Conservation (phyloP, 2,888 invertebrate species). For the Microctonus aethiopoides region DNA sequence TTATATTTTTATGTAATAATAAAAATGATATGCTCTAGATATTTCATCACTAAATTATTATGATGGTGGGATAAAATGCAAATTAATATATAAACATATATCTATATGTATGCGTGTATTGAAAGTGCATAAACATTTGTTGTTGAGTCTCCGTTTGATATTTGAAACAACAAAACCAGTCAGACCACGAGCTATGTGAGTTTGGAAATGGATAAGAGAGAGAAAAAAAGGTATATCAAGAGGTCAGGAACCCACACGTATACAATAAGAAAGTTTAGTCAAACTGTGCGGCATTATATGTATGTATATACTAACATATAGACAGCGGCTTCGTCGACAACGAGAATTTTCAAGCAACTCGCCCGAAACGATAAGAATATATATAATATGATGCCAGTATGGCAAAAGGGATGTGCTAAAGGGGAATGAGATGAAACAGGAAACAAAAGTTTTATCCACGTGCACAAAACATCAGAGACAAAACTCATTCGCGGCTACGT, state of each 20-base stretch:
- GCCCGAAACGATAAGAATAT: slow-evolving; percentile 49
- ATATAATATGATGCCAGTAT: slow-evolving; percentile 46
- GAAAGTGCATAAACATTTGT: not conserved
- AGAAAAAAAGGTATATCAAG: slow-evolving; percentile 8
- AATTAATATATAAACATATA: no score
- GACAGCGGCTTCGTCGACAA: slow-evolving; percentile 15
- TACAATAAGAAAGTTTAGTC: slow-evolving; percentile 26
- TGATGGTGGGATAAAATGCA: no score
- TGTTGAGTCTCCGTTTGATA: slow-evolving; percentile 44
- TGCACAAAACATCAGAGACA: slow-evolving; percentile 17
- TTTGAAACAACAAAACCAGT: slow-evolving; percentile 45
- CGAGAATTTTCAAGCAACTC: slow-evolving; percentile 38
- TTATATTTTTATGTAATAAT: slow-evolving; percentile 47
- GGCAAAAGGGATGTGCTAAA: not conserved
- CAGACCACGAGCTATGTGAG: not conserved
- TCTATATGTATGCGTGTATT: not conserved
- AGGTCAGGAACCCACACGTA: slow-evolving; percentile 21
- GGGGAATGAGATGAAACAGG: slow-evolving; percentile 8
- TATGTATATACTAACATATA: not conserved
- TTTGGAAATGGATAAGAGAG: not conserved
- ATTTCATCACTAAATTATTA: no score
- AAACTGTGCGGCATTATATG: slow-evolving; percentile 22
- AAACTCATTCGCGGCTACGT: slow-evolving; percentile 34
- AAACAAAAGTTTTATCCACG: slow-evolving; percentile 40
- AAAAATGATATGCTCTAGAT: no score